Base-by-base conservation (phyloP, 2,113 vertebrate genomes). In the Gadus macrocephalus region DNA sequence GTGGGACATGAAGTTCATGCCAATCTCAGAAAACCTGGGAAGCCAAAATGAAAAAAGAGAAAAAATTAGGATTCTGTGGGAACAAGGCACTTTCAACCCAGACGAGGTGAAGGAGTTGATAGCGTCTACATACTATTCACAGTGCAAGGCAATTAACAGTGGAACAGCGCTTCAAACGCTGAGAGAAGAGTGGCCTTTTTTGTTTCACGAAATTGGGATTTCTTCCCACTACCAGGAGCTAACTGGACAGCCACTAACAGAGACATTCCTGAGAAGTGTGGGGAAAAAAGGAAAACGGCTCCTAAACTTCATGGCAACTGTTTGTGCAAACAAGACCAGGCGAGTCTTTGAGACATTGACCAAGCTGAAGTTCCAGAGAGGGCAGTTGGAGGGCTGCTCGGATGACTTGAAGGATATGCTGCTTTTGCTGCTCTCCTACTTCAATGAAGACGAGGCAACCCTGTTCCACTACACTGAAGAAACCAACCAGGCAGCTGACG, bases 141-240 rank as follows among this genome's bases (percentile, higher is more conserved):
- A 81, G 58, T 28, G 55, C 20, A 82, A 80, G 66, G 68, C 70
- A 1, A 72, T 77, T 53, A 78, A 83, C 66, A 71, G 70, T 17
- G 82, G 78, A 35, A 42, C 68, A 72, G 70, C 66, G 15, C 14
- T 82, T 15, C 27, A 78, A 59, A 1, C 27, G 17, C 65, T 82
- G 7, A 12, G 69, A 27, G 62, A 81, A 16, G 78, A 82, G 17
- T 81, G 82, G 78, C 76, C 74, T 19, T 83, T 82, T 78, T 67
- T 81, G 27, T 84, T 79, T 19, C 31, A 77, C 3, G 76, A 79
- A 53, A 73, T 68, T 74, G 75, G 77, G 3, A 85, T 78, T 73
- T 3, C 19, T 19, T 65, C 78, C 25, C 71, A 82, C 63, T 81
- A 82, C 11, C 11, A 81, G 14, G 74, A 81, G 49, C 75, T 86